Evolutionary conservation across 2,113 vertebrate species (phyloP), one percentile per base, ranked within the genome.

Genomic region (Ia io): DNA sequence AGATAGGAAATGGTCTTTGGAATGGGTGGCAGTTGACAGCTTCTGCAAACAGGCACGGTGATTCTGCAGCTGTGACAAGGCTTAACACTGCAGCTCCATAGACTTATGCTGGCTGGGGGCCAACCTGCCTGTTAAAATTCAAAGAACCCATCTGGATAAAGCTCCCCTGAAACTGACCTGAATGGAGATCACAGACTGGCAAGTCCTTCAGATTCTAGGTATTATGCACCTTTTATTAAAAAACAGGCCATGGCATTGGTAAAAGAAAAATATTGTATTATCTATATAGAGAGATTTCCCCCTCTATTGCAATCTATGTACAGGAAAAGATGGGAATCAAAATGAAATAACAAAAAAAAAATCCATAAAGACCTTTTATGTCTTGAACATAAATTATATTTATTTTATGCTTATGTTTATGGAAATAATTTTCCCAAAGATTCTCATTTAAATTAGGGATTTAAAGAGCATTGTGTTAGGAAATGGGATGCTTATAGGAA

Each of bases 131-230:
- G 40, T 2, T 82, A 37, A 63, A 96, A 79, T 94, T 96, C 79
- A 95, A 96, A 89, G 53, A 73, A 53, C 83, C 84, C 90, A 92
- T 63, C 37, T 97, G 37, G 71, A 56, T 69, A 78, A 51, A 70
- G 35, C n/a, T 97, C 61, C 93, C 28, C 35, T 80, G 69, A 77
- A 42, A 94, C 18, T 63, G 42, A 91, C 90, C 89, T 97, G 74
- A 95, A 93, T 32, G 6, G 86, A 51, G 87, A 91, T 94, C 53
- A 93, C 79, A 96, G 94, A 53, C 80, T 96, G 84, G 35, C 90
- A 17, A 1, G 18, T 91, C 59, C 85, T 93, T 91, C 23, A 77
- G 70, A 91, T 59, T 93, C 59, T 84, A 88, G 42, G 63, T 76
- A 88, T 89, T 91, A 47, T 94, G 32, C 2, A 74, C 35, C 71